Conservation (phyloP, 2,888 invertebrate genomes). For the Drosophila prostipennis region DNA sequence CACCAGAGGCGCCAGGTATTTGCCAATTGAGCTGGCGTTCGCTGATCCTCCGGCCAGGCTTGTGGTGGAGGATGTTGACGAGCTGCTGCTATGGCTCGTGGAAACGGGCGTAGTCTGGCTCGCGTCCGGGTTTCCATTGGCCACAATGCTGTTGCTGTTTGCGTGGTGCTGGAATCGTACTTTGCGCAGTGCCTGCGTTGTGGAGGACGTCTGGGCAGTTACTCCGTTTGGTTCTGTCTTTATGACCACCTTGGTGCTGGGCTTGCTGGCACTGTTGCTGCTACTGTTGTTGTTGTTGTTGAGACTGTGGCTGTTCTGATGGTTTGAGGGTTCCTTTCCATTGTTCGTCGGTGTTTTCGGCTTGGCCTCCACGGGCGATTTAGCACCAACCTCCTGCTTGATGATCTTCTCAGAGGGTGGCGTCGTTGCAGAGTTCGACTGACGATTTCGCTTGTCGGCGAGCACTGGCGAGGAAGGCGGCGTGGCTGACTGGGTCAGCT, state of each 20-base stretch:
- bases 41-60: constrained; percentile 66
- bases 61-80: constrained; percentile 50
- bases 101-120: constrained; percentile 30
- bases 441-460: constrained; percentile 79
- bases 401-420: constrained; percentile 54
- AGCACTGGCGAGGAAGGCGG: constrained; percentile 78
- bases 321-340: constrained; percentile 56
- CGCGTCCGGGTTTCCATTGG: constrained; percentile 52
- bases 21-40: constrained; percentile 74
- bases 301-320: constrained; percentile 47
- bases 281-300: constrained; percentile 51
- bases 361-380: constrained; percentile 43
- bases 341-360: constrained; percentile 35
- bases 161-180: constrained; percentile 71
- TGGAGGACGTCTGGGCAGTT: constrained; percentile 17
- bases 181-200: constrained; percentile 64
- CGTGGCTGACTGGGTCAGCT: constrained; percentile 67
- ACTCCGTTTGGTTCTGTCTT: constrained; percentile 65
- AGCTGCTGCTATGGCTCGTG: constrained; percentile 38
- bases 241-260: constrained; percentile 42
- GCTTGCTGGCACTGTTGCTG: constrained; percentile 38
- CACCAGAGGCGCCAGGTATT: constrained; percentile 82
- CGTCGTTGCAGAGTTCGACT: constrained; percentile 66
- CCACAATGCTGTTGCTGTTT: constrained; percentile 42
- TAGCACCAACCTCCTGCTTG: constrained; percentile 60